A percentile compares a stretch with the other conserved stretches of the same genome.
These are phyloP conservation scores for Geotrupes spiniger DNA, from an alignment of 2,888 invertebrate genomes.

Conservation along the genomic window DNA sequence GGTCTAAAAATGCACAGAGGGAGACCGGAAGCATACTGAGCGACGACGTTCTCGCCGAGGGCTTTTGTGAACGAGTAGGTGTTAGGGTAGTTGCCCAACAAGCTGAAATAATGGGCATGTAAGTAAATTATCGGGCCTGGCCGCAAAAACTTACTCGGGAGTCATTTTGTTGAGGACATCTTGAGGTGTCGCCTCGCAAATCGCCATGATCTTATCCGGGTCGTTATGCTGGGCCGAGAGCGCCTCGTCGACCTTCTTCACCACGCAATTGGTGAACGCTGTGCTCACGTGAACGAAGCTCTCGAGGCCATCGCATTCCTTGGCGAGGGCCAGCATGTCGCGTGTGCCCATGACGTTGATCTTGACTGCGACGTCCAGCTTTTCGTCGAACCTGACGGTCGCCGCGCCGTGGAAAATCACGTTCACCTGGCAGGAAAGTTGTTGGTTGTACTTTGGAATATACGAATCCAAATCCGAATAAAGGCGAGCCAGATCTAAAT, in stretches of 20 bases:
- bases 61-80: constrained; percentile 74
- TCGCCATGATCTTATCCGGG: constrained; percentile 48
- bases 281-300: constrained; percentile 38
- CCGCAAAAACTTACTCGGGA: constrained; percentile 34
- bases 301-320: constrained; percentile 57
- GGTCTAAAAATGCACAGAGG: constrained; percentile 68
- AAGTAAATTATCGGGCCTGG: background rate
- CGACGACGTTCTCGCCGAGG: constrained; percentile 62
- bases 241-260: constrained; percentile 34
- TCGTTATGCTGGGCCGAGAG: constrained; percentile 53
- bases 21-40: constrained; percentile 53
- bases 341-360: constrained; percentile 54
- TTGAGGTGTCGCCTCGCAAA: constrained; percentile 42
- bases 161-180: constrained; percentile 43
- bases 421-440: too few relatives aligned
- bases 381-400: constrained; percentile 56
- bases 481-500: too few relatives aligned
- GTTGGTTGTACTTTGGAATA: too few relatives aligned
- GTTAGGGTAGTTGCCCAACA: constrained; percentile 61
- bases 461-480: too few relatives aligned
- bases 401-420: constrained; percentile 57
- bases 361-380: constrained; percentile 49
- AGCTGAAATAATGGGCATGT: constrained; percentile 43
- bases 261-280: constrained; percentile 34
- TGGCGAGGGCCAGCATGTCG: constrained; percentile 50